Conservation (phyloP, 2,113 vertebrate genomes). For the Tyto alba region DNA sequence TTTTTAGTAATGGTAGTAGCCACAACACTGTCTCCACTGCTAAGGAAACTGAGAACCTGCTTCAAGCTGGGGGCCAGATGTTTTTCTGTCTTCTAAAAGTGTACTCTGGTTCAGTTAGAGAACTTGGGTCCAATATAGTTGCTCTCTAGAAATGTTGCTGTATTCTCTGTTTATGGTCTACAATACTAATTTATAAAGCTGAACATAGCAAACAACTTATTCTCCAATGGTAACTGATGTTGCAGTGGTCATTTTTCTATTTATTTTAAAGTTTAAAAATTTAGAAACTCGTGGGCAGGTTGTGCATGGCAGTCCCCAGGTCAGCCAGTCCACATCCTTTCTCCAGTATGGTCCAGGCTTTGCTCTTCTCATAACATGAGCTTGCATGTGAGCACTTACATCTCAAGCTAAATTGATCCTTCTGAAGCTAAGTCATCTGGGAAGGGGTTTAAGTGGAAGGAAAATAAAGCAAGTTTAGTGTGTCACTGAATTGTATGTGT, state of each 20-base stretch:
- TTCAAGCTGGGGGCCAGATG: background rate
- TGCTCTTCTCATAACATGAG: background rate
- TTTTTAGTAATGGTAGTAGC: background rate
- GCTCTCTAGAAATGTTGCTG: background rate
- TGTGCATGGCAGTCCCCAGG: background rate
- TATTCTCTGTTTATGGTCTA: background rate
- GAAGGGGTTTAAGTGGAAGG: background rate
- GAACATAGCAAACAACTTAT: background rate
- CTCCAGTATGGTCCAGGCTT: accelerated
- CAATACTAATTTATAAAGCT: background rate
- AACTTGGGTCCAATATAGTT: background rate
- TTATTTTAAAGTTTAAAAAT: background rate
- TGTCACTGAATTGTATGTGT: background rate
- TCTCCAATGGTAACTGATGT: background rate
- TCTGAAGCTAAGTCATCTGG: background rate
- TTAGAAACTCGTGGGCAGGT: background rate
- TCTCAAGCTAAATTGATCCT: too few species aligned
- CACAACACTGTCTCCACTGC: background rate
- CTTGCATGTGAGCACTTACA: background rate
- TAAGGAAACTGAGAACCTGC: background rate
- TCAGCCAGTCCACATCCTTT: background rate
- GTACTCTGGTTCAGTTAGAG: background rate
- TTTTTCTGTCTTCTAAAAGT: background rate
- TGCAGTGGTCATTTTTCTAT: background rate
- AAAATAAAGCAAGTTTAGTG: background rate